These are phyloP conservation scores for Hydrozoanthus gracilis DNA, from an alignment of 92 coral and sea anemone species.

Conservation along the genomic window DNA sequence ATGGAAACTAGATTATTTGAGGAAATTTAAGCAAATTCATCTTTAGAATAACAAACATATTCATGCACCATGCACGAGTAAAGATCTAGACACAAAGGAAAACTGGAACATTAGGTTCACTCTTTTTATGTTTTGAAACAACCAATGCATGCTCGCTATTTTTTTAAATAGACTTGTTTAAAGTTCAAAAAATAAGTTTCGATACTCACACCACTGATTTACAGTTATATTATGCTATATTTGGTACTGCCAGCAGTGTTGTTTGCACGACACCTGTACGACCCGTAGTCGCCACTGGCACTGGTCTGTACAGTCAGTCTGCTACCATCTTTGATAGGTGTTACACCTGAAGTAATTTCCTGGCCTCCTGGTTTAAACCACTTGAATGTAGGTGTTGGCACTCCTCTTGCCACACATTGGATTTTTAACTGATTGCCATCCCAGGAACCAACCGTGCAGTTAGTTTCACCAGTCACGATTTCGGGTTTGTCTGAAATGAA, in stretches of 20 bases:
- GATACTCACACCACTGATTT: conserved; percentile 2
- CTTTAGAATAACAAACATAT: too few species aligned
- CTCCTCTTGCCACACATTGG: background rate
- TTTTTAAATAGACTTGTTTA: too few species aligned
- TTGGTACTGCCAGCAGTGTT: background rate
- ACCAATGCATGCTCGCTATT: too few species aligned
- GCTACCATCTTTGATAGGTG: background rate
- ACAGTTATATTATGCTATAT: background rate
- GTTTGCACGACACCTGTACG: background rate
- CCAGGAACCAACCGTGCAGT: background rate
- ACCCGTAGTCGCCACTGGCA: background rate
- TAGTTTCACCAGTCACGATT: background rate
- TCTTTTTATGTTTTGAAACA: too few species aligned
- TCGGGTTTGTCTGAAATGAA: background rate
- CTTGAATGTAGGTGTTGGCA: background rate
- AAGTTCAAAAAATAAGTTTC: too few species aligned
- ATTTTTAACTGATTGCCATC: background rate
- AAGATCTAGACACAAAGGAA: too few species aligned
- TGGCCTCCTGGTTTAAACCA: conserved; percentile 1
- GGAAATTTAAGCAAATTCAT: too few species aligned
- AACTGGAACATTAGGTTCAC: too few species aligned
- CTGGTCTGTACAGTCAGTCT: background rate
- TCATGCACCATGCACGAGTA: too few species aligned
- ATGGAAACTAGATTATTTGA: too few species aligned
- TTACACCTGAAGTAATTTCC: background rate